Conservation (phyloP, 2,888 invertebrate species). For the Villa cingulata region DNA sequence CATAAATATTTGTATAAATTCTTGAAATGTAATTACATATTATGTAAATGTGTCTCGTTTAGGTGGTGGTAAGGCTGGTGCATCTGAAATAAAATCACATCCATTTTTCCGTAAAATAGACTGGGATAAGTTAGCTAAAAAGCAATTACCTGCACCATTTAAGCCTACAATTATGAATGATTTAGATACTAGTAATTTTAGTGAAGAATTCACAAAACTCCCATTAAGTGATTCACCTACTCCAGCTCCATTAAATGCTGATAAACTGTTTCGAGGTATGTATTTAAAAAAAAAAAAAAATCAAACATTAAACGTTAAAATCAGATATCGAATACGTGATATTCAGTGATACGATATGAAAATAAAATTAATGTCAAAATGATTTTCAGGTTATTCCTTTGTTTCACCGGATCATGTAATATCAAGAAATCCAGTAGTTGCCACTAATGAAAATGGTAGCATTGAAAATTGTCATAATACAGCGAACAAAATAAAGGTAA, state of each 20-base stretch:
- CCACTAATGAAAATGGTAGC: not conserved
- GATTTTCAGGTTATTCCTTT: slow-evolving; percentile 75
- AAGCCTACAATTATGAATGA: slow-evolving; percentile 75
- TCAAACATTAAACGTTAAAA: not conserved
- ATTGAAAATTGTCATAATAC: no score
- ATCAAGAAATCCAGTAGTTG: not conserved
- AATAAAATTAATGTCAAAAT: no score
- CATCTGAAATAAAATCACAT: slow-evolving; percentile 80
- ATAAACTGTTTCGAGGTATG: slow-evolving; percentile 71
- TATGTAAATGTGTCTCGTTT: not conserved
- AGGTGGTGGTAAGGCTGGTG: slow-evolving; percentile 73
- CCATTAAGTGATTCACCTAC: slow-evolving; percentile 84
- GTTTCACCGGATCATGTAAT: slow-evolving; percentile 64
- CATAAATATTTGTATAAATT: not conserved
- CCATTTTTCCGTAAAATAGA: slow-evolving; percentile 68
- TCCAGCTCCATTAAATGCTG: slow-evolving; percentile 68
- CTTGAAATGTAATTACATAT: no score
- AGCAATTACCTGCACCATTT: slow-evolving; percentile 75
- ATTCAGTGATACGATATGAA: no score
- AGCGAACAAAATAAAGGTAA: no score
- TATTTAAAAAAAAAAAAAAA: slow-evolving; percentile 4
- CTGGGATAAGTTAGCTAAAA: slow-evolving; percentile 69
- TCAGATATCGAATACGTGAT: not conserved
- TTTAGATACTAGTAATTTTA: slow-evolving; percentile 90
- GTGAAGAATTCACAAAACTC: slow-evolving; percentile 91